These are phyloP conservation scores for Lutra lutra DNA, from an alignment of 2,797 vertebrate species.

Conservation along the genomic window DNA sequence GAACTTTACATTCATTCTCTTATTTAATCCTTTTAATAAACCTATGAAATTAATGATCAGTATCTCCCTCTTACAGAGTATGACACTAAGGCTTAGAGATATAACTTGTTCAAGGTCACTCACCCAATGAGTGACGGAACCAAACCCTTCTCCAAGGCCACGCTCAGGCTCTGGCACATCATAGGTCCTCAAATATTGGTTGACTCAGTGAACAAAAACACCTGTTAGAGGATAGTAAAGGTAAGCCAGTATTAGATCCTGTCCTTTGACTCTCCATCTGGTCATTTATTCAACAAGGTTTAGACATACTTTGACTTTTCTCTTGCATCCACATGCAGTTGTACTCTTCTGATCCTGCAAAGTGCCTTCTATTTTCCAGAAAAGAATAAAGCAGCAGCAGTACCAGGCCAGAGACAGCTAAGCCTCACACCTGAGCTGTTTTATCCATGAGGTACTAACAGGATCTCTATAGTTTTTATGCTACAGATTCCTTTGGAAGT, in stretches of 20 bases:
- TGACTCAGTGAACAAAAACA: neutral
- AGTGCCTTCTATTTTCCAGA: neutral
- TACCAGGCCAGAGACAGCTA: neutral
- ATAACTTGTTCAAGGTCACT: neutral
- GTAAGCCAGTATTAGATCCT: neutral
- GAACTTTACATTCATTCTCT: neutral
- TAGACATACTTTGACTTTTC: neutral
- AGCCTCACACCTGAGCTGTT: neutral
- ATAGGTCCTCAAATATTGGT: neutral
- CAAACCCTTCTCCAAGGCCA: neutral
- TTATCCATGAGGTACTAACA: neutral
- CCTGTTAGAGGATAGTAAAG: neutral
- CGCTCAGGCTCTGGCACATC: neutral
- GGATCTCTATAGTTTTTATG: neutral
- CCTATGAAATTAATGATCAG: neutral
- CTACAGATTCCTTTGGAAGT: neutral
- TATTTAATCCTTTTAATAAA: neutral
- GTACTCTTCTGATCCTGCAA: neutral
- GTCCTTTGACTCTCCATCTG: neutral
- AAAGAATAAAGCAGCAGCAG: constrained; percentile 26
- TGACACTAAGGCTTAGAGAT: neutral
- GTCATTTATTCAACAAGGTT: neutral
- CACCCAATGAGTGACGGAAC: neutral
- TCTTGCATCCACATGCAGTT: neutral
- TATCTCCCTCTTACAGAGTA: neutral